Evolutionary conservation across 2,797 vertebrate species (phyloP).

Genomic region (Botia almorhae): DNA sequence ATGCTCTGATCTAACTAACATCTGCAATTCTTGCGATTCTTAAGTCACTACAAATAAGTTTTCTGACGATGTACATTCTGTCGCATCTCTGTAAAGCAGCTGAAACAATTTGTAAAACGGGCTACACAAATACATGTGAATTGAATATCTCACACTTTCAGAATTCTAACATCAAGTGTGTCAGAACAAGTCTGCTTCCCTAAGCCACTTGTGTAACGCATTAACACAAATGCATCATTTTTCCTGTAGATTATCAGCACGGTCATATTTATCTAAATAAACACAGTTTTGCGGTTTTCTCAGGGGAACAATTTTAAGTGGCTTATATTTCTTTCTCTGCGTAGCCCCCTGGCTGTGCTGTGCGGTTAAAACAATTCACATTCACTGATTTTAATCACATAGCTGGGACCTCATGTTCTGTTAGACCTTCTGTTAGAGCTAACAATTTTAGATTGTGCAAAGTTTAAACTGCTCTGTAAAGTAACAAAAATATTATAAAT

Average conservation of each 20-base stretch:
- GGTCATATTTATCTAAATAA: slow-evolving; percentile 66
- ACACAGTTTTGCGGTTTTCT: slow-evolving; percentile 54
- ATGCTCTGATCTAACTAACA: too few species aligned
- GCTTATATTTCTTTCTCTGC: not conserved
- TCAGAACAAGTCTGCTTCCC: slow-evolving; percentile 12
- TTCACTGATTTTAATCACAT: not conserved
- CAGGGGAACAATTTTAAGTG: slow-evolving; percentile 22
- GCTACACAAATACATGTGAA: too few species aligned
- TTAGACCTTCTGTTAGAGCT: slow-evolving; percentile 63
- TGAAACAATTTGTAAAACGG: too few species aligned
- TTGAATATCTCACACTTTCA: not conserved
- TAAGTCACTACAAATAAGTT: too few species aligned
- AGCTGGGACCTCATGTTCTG: slow-evolving; percentile 65
- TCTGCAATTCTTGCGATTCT: too few species aligned
- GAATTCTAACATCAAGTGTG: not conserved
- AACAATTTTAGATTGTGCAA: too few species aligned
- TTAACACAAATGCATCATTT: slow-evolving; percentile 64
- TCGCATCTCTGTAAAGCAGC: too few species aligned
- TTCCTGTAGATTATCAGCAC: slow-evolving; percentile 69
- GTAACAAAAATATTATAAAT: too few species aligned
- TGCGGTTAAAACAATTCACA: slow-evolving; percentile 49
- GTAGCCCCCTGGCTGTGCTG: slow-evolving; percentile 56
- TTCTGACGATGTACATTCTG: too few species aligned
- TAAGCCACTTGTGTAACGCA: slow-evolving; percentile 48
- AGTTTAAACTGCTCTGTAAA: too few species aligned